Evolutionary conservation across 2,888 invertebrate species (phyloP).

Genomic region (Onthophagus sagittarius): DNA sequence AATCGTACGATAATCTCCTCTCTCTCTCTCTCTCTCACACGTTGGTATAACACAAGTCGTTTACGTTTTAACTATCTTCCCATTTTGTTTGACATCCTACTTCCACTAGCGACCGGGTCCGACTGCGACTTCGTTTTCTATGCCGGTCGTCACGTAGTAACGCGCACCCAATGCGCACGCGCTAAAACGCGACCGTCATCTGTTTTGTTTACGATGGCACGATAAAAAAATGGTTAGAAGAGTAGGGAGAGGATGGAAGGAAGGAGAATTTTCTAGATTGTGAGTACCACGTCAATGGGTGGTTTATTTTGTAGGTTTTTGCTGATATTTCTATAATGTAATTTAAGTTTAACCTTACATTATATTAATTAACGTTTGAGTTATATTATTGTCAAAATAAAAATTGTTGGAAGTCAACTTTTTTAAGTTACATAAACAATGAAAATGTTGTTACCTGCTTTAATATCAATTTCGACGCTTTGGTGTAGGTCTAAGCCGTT

Average conservation of each 20-base stretch:
- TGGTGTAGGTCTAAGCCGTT: constrained; percentile 15
- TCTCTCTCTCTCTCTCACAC: neutral
- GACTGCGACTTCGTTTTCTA: constrained; percentile 36
- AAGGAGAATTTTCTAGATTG: constrained; percentile 1
- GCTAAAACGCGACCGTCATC: constrained; percentile 11
- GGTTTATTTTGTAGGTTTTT: no score
- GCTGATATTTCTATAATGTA: no score
- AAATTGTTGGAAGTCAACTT: no score
- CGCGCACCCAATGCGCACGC: constrained; percentile 23
- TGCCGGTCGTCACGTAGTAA: constrained; percentile 34
- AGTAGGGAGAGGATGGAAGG: neutral
- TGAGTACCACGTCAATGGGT: neutral
- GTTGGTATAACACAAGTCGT: constrained; percentile 1
- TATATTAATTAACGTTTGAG: no score
- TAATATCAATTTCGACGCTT: constrained; percentile 12
- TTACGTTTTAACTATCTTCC: constrained; percentile 40
- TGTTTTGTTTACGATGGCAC: constrained; percentile 6
- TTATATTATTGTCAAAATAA: no score
- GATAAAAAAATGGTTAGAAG: neutral
- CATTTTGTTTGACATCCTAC: constrained; percentile 38
- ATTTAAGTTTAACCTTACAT: no score
- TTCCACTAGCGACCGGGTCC: constrained; percentile 43
- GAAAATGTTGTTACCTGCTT: neutral
- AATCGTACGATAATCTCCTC: neutral
- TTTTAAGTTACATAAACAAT: neutral